Evolutionary conservation across 2,888 invertebrate genomes (phyloP).

Genomic region (Eupithecia centaureata): DNA sequence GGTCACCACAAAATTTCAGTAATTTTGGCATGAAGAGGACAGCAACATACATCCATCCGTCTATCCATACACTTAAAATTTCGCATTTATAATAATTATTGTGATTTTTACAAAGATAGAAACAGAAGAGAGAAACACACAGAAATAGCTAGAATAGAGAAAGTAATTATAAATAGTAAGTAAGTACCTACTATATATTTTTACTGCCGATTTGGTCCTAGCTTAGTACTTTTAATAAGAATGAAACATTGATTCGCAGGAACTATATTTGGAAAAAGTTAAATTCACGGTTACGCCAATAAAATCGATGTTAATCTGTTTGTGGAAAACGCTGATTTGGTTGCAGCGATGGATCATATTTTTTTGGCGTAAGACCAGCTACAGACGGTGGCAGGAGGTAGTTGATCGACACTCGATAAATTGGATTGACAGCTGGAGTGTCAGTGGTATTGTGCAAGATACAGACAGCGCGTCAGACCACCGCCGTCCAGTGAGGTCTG

Average conservation of each 20-base stretch:
- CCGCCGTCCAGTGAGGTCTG: constrained; percentile 19
- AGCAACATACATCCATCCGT: too few species aligned
- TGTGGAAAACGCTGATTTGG: constrained; percentile 42
- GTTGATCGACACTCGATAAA: constrained; percentile 63
- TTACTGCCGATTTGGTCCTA: too few species aligned
- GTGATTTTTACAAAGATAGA: too few species aligned
- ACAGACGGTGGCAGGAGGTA: constrained; percentile 58
- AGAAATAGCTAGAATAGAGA: too few species aligned
- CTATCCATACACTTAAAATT: too few species aligned
- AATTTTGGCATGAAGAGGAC: too few species aligned
- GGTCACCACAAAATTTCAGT: too few species aligned
- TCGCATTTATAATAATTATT: too few species aligned
- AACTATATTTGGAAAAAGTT: background rate
- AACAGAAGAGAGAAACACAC: too few species aligned
- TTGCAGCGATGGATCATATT: constrained; percentile 48
- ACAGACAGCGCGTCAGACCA: constrained; percentile 40
- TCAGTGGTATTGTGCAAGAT: constrained; percentile 52
- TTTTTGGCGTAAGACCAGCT: constrained; percentile 49
- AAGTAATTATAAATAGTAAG: too few species aligned
- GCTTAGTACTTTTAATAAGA: too few species aligned
- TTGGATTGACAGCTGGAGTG: constrained; percentile 61
- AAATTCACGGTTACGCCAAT: constrained; percentile 1
- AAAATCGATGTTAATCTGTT: constrained; percentile 46
- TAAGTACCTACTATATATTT: too few species aligned
- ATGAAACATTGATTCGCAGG: background rate